A percentile compares a stretch with the other conserved stretches of the same genome.
phyloP scores from a whole-genome alignment of 2,113 vertebrate genomes.

The Tyto alba region DNA sequence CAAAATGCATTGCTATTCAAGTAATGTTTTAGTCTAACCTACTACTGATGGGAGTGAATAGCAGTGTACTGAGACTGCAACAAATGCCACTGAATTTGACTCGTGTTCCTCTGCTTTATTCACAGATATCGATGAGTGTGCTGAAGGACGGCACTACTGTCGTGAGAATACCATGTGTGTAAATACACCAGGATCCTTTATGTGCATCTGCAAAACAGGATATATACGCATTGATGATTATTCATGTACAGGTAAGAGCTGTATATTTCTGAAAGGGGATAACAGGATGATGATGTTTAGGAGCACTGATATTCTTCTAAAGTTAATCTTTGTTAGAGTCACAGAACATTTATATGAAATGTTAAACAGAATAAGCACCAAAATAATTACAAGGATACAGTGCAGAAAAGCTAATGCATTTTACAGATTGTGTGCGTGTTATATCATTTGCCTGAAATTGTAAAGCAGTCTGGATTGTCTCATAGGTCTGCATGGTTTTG shows the following conservation, averaged over 20 bases:
- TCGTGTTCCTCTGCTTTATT: neutral
- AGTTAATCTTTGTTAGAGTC: neutral
- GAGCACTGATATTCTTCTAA: neutral
- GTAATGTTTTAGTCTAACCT: neutral
- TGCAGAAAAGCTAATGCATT: neutral
- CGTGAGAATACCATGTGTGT: conserved; percentile 95
- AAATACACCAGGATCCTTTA: conserved; percentile 93
- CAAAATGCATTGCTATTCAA: neutral
- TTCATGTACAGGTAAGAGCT: conserved; percentile 90
- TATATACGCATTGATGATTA: conserved; percentile 98
- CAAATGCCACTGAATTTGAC: neutral
- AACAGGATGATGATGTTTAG: neutral
- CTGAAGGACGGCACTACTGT: conserved; percentile 95
- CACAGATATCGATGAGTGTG: conserved; percentile 94
- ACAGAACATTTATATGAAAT: neutral
- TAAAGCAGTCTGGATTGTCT: neutral
- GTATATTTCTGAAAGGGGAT: neutral
- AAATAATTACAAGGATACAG: neutral
- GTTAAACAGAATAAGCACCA: neutral
- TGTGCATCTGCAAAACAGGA: conserved; percentile 95
- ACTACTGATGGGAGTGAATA: neutral
- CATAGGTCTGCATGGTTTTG: neutral
- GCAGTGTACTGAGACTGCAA: accelerated
- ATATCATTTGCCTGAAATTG: neutral
- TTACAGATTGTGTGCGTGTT: neutral